Evolutionary conservation across 2,888 invertebrate species (phyloP).

Genomic region (Crepidodera aurea): DNA sequence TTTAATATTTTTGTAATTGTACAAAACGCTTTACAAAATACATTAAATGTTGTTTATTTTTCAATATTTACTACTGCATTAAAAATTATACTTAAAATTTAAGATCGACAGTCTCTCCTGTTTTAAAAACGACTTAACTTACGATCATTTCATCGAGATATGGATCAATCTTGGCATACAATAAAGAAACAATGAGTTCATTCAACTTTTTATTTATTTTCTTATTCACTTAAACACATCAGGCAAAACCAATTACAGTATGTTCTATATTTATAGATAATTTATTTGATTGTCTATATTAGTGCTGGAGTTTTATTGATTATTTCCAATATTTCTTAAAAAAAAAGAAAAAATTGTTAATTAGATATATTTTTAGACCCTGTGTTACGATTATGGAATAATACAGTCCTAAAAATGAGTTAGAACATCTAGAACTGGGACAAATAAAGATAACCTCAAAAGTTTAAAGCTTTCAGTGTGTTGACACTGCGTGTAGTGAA

Average conservation of each 20-base stretch:
- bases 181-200: slow-evolving; percentile 24
- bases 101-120: too few species aligned
- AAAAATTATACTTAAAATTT: too few species aligned
- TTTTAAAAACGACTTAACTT: neutral
- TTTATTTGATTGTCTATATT: neutral
- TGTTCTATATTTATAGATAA: neutral
- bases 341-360: too few species aligned
- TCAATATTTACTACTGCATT: too few species aligned
- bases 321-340: too few species aligned
- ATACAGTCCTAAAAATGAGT: neutral
- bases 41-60: too few species aligned
- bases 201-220: slow-evolving; percentile 28
- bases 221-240: slow-evolving; percentile 13
- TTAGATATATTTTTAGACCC: too few species aligned
- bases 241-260: slow-evolving; percentile 16
- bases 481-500: slow-evolving; percentile 14
- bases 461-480: neutral
- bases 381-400: too few species aligned
- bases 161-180: slow-evolving; percentile 18
- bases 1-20: too few species aligned
- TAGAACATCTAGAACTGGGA: slow-evolving; percentile 7
- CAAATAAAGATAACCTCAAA: slow-evolving; percentile 23
- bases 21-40: too few species aligned
- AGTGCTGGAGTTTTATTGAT: too few species aligned
- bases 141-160: slow-evolving; percentile 13